These are phyloP conservation scores for Melanotaenia duboulayi DNA, from an alignment of 2,113 vertebrate species.

Conservation along the genomic window DNA sequence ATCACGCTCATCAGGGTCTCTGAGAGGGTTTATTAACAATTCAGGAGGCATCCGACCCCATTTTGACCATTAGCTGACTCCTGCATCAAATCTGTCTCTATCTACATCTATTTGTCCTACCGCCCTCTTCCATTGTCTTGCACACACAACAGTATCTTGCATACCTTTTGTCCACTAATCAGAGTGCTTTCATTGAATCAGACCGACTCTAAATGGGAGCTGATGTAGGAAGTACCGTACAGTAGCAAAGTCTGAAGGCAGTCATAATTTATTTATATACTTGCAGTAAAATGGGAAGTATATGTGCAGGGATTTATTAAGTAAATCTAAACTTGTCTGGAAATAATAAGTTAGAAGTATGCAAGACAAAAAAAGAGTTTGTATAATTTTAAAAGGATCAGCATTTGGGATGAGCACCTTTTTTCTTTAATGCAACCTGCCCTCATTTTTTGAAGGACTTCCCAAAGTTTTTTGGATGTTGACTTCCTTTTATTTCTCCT, in stretches of 20 bases:
- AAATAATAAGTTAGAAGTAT: no score
- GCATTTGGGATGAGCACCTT: no score
- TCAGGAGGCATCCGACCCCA: conserved; percentile 60
- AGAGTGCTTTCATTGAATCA: conserved; percentile 12
- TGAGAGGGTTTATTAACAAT: conserved; percentile 73
- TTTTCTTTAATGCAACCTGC: no score
- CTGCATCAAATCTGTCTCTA: conserved; percentile 27
- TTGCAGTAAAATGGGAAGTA: no score
- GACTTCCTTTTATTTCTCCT: no score
- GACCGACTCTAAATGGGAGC: neutral
- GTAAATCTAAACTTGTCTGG: no score
- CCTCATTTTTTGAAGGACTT: no score
- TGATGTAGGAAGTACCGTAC: neutral
- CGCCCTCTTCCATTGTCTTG: neutral
- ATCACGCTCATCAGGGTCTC: conserved; percentile 66
- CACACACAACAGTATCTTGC: neutral
- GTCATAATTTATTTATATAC: no score
- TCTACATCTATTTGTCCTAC: conserved; percentile 15
- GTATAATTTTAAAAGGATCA: no score
- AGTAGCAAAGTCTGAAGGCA: neutral
- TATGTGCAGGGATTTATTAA: no score
- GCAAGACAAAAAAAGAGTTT: no score
- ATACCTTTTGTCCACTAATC: conserved; percentile 1
- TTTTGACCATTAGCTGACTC: conserved; percentile 63
- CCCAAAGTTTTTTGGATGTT: no score